These are phyloP conservation scores for Drosophila willistoni DNA, from an alignment of 1,140 invertebrate genomes.

Conservation along the genomic window DNA sequence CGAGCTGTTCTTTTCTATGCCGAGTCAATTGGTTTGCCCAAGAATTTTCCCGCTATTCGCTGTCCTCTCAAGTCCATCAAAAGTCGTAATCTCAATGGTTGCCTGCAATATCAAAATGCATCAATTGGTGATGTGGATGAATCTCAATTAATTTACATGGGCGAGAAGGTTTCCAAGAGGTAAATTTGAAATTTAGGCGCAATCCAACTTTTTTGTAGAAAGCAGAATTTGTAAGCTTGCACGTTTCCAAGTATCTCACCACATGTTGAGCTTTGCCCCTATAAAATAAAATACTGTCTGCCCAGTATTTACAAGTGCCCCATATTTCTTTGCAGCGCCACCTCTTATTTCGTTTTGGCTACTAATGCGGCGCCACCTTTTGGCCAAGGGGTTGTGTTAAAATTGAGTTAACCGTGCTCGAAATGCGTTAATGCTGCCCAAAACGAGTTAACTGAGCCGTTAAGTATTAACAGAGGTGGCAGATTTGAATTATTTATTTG, in stretches of 20 bases:
- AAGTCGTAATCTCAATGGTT: constrained; percentile 30
- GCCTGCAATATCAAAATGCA: constrained; percentile 18
- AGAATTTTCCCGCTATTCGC: constrained; percentile 61
- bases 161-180: constrained; percentile 66
- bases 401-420: constrained; percentile 1
- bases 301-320: not conserved
- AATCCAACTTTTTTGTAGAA: not conserved
- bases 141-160: constrained; percentile 60
- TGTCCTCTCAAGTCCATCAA: constrained; percentile 56
- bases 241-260: not conserved
- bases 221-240: not conserved
- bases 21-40: constrained; percentile 64
- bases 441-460: no score
- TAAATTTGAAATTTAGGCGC: constrained; percentile 18
- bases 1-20: constrained; percentile 73
- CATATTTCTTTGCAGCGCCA: constrained; percentile 48
- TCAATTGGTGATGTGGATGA: constrained; percentile 28
- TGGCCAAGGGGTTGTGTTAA: constrained; percentile 53
- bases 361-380: constrained; percentile 74
- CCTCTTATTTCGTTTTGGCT: constrained; percentile 59
- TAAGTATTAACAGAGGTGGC: no score
- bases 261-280: not conserved
- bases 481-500: no score
- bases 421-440: no score
- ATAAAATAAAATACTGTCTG: not conserved